phyloP scores from a whole-genome alignment of 2,797 vertebrate species.

The Halcyon leucocephala region DNA sequence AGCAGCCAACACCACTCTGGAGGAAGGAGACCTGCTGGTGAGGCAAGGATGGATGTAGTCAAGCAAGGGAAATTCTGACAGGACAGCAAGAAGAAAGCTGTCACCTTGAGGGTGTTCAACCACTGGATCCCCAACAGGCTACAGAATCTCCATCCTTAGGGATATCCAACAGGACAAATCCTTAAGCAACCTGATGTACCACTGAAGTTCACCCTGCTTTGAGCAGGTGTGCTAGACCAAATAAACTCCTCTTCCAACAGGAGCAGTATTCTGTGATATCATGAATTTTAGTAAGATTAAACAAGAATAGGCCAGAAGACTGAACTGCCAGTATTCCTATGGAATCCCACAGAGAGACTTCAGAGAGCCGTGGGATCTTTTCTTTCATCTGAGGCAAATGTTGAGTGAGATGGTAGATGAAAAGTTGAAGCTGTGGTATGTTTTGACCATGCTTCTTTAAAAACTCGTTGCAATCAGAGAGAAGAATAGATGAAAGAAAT shows the following conservation, averaged over 20 bases:
- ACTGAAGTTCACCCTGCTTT: background rate
- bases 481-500: background rate
- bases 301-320: background rate
- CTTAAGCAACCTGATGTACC: background rate
- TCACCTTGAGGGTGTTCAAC: background rate
- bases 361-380: background rate
- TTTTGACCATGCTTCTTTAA: background rate
- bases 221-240: background rate
- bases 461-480: background rate
- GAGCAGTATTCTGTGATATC: background rate
- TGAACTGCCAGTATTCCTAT: background rate
- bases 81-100: background rate
- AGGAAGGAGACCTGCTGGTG: background rate
- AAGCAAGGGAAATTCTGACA: background rate
- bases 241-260: background rate
- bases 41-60: background rate
- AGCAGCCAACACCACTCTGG: rapidly evolving
- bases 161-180: background rate
- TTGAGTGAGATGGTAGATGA: background rate
- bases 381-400: background rate
- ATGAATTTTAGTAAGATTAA: background rate
- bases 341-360: background rate
- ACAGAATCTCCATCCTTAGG: background rate
- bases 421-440: background rate
- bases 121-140: background rate